A percentile compares a stretch with the other conserved stretches of the same genome.
Evolutionary conservation across 1,140 invertebrate genomes (phyloP).

Genomic region (Macrocentrus cingulum): DNA sequence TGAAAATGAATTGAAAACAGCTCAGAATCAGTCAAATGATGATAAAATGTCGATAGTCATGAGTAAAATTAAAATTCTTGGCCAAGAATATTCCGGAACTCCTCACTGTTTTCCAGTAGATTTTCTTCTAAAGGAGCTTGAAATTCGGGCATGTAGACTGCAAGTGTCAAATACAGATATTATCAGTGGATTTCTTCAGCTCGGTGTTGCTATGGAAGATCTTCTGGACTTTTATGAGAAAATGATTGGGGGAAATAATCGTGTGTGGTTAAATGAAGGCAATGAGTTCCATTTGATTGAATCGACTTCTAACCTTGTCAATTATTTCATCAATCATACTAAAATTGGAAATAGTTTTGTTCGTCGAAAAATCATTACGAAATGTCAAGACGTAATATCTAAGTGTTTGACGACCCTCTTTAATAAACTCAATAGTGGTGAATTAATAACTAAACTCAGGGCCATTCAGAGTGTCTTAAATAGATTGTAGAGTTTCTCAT

Average conservation of each 20-base stretch:
- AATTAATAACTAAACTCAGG: constrained; percentile 59
- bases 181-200: constrained; percentile 67
- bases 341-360: constrained; percentile 58
- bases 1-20: constrained; percentile 57
- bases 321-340: constrained; percentile 62
- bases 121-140: constrained; percentile 73
- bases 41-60: constrained; percentile 70
- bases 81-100: constrained; percentile 71
- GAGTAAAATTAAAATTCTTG: constrained; percentile 73
- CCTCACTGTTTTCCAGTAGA: constrained; percentile 77
- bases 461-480: constrained; percentile 59
- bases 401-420: constrained; percentile 68
- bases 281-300: constrained; percentile 77
- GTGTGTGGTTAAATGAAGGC: constrained; percentile 74
- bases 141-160: constrained; percentile 72
- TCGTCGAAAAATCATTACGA: constrained; percentile 64
- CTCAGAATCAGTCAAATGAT: constrained; percentile 50
- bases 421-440: constrained; percentile 66
- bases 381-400: constrained; percentile 69
- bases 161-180: constrained; percentile 69
- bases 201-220: constrained; percentile 71
- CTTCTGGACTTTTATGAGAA: constrained; percentile 74
- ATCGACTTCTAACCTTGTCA: constrained; percentile 68
- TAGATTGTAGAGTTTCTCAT: constrained; percentile 44
- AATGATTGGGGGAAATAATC: constrained; percentile 72